Evolutionary conservation across 2,113 vertebrate genomes (phyloP).

Genomic region (Varanus salvator): DNA sequence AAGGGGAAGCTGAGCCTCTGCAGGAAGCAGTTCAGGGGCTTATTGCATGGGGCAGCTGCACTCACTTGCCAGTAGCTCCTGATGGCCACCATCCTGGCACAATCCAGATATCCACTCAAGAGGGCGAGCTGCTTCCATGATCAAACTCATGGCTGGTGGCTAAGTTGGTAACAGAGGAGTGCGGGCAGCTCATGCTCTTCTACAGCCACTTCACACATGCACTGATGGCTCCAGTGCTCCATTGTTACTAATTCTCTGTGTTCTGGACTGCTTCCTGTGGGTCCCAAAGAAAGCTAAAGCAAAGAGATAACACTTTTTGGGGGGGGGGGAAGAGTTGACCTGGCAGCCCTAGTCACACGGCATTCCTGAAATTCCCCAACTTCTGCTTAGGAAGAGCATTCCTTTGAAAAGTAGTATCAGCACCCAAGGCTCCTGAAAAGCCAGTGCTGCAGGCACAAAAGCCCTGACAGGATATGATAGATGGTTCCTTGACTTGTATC

Average conservation of each 20-base stretch:
- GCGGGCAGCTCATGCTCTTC: no score
- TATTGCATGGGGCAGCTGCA: no score
- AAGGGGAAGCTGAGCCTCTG: no score
- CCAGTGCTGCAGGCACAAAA: not conserved
- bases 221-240: not conserved
- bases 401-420: not conserved
- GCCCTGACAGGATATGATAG: not conserved
- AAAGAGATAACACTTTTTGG: constrained; percentile 3
- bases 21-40: no score
- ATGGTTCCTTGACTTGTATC: not conserved
- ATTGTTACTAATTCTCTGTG: not conserved
- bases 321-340: not conserved
- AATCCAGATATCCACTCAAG: no score
- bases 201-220: no score
- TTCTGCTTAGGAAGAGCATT: not conserved
- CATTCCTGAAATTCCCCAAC: not conserved
- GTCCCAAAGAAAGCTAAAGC: not conserved
- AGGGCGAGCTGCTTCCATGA: no score
- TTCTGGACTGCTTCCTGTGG: not conserved
- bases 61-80: no score
- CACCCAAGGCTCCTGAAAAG: not conserved
- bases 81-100: no score
- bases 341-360: not conserved
- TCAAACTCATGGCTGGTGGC: no score
- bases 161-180: no score